Evolutionary conservation across 2,888 invertebrate genomes (phyloP).

Genomic region (Spicauda simplicius): DNA sequence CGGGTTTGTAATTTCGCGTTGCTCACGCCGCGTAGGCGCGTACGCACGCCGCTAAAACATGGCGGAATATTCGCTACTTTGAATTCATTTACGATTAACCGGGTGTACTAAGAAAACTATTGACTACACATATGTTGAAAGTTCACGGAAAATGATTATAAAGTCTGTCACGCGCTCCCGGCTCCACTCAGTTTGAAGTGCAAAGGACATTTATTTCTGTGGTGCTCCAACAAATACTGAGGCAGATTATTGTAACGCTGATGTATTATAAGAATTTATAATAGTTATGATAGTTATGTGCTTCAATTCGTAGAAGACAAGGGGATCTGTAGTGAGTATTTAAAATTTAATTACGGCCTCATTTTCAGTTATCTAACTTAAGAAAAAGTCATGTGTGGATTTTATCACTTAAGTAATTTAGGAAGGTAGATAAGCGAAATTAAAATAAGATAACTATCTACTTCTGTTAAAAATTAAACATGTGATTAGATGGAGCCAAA

Average conservation of each 20-base stretch:
- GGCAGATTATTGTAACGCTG: neutral
- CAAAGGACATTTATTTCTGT: conserved; percentile 13
- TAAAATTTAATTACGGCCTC: neutral
- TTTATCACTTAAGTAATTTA: too few species aligned
- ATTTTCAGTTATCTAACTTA: too few species aligned
- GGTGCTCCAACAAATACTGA: neutral
- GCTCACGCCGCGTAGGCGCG: conserved; percentile 82
- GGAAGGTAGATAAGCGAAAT: too few species aligned
- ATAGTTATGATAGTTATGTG: neutral
- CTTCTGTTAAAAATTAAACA: too few species aligned
- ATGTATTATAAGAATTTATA: neutral
- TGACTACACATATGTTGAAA: neutral
- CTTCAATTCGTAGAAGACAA: neutral
- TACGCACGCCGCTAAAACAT: conserved; percentile 78
- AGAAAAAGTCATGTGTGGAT: too few species aligned
- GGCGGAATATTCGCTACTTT: conserved; percentile 48
- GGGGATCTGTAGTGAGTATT: conserved; percentile 59
- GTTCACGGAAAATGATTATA: conserved; percentile 14
- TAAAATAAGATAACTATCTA: too few species aligned
- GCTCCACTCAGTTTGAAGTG: conserved; percentile 10
- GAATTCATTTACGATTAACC: conserved; percentile 36
- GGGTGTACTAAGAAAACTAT: neutral
- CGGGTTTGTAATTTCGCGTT: conserved; percentile 82
- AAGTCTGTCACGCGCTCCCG: neutral
- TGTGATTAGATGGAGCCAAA: too few species aligned